Evolutionary conservation across 2,113 vertebrate species (phyloP), one percentile per base, ranked within the genome.

Genomic region (Leucosticte australis): DNA sequence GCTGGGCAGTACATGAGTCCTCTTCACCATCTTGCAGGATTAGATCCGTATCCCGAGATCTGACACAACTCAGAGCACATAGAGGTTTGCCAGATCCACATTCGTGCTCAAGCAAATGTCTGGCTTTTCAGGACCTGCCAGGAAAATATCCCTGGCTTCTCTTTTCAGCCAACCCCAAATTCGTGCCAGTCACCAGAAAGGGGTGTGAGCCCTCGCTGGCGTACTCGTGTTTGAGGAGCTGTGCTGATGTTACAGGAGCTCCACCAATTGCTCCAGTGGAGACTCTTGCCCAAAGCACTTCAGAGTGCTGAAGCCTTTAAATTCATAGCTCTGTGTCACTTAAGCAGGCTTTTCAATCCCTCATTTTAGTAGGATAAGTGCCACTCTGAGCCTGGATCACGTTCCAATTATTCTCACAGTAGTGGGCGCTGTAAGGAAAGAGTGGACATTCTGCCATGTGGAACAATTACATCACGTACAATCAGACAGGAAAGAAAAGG

Each of bases 1-100:
- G 12, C 71, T 88, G 79, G 86, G 94, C 94, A 90, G 76, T 83
- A 93, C 92, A 93, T 4, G 27, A 90, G 57, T 89, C 56, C 92
- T 89, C 64, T 30, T 78, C 86, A 84, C 69, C 83, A 75, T 84
- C 90, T 93, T 90, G 80, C 80, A 69, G 69, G 41, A 96, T 81
- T 47, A 87, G 60, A 92, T 75, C 82, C 28, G 0, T 35, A 84
- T 57, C 86, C 64, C 64, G 44, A 90, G 83, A 82, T 93, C 46
- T 5, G 13, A 90, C 83, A 89, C 56, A 77, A 26, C 60, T 56
- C 69, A 3, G 94, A 94, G 60, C 94, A 56, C 47, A n/a, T 8
- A 78, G 83, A 89, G 52, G 46, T 52, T 67, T 92, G 90, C 69
- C 94, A 90, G 69, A 94, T 60, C 77, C 53, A 39, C 33, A 37